Base-by-base conservation (phyloP, 2,888 invertebrate genomes). In the Tetranychus piercei region DNA sequence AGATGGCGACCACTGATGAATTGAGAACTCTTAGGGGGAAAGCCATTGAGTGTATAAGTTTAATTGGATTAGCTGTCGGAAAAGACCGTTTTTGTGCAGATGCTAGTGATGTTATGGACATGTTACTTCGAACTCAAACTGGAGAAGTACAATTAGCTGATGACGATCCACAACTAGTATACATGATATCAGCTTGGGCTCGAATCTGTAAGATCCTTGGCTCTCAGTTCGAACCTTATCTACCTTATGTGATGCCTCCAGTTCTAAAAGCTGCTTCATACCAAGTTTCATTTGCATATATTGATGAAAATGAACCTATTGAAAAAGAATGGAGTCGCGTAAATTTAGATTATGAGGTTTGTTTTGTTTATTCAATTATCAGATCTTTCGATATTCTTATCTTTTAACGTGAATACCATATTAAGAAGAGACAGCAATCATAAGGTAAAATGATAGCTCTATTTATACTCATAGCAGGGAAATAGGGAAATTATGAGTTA, bases 121-220 rank as follows among this genome's bases (percentile, higher is more conserved):
- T 96, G 84, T 84, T 97, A 74, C 82, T 97, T 78, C 91, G 92
- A 83, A 92, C 93, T 0, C 94, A 95, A 82, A 88, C 89, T 8
- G 91, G 91, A 80, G 89, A 88, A 78, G 88, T 89, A 34, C 81
- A 83, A 71, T 83, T 94, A 78, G 89, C 92, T 0, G 94, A 94
- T 77, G 96, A 97, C 81, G 96, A 97, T 84, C 95, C 95, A 23
- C 80, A 84, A 83, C 91, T 95, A 43, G 93, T 94, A 15, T 99
- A 95, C 84, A 88, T 99, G 82, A 97, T 99, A 79, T 94, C 95
- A 0, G 96, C 97, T 1, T 99, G 99, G 99, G 94, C 97, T 0
- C 88, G 99, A 78, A 95, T 99, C 83, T 99, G 99, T 84, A 94
- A 94, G 84, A 91, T 95, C 80, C 86, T 95, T 83, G 89, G 88